Evolutionary conservation across 2,797 vertebrate genomes (phyloP).

Genomic region (Craterocephalus amniculus): DNA sequence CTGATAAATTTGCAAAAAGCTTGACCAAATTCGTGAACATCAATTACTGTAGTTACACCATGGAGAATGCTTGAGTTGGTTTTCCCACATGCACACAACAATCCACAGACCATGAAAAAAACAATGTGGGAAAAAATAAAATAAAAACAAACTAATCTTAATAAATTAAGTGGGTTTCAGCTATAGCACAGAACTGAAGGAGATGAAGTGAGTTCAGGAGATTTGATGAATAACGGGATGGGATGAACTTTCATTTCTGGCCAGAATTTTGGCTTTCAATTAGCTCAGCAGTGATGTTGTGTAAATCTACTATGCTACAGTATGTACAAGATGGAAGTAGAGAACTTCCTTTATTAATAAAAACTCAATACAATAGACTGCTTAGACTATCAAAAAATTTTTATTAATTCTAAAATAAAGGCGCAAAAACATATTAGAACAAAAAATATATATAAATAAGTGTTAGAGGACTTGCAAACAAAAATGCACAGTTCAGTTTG

Average conservation of each 20-base stretch:
- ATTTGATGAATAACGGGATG: conserved; percentile 37
- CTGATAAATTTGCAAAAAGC: conserved; percentile 19
- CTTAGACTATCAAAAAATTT: not conserved
- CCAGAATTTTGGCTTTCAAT: conserved; percentile 43
- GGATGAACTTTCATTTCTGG: conserved; percentile 1
- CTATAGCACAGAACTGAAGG: conserved; percentile 12
- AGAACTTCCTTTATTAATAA: not conserved
- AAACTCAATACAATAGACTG: not conserved
- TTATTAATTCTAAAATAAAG: not conserved
- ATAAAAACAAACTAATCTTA: conserved; percentile 8
- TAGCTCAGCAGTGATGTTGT: conserved; percentile 42
- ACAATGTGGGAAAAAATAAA: conserved; percentile 4
- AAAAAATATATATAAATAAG: not conserved
- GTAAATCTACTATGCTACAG: conserved; percentile 7
- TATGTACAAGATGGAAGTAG: not conserved
- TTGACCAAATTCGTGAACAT: conserved; percentile 26
- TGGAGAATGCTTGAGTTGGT: conserved; percentile 26
- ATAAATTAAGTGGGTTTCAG: conserved; percentile 26
- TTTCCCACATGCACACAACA: conserved; percentile 5
- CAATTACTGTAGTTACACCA: conserved; percentile 31
- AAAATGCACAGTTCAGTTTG: no score
- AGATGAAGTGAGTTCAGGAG: conserved; percentile 19
- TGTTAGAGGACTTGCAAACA: not conserved
- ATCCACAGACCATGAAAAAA: not conserved
- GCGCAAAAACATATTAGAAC: not conserved